Evolutionary conservation across 2,888 invertebrate genomes (phyloP), one percentile per base, ranked within the genome.

Genomic region (Andrena fulva): DNA sequence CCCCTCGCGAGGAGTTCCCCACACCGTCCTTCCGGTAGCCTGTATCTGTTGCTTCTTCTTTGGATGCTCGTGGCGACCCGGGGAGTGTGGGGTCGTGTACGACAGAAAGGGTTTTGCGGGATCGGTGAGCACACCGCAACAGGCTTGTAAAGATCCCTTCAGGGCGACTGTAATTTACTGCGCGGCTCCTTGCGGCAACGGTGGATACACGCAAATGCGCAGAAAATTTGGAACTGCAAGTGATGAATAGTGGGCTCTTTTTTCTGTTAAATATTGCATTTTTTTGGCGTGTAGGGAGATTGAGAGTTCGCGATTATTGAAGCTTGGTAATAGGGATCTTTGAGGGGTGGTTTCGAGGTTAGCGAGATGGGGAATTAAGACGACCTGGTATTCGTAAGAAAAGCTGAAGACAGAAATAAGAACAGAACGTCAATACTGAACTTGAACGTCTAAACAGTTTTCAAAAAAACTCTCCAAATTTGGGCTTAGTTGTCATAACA

Each of bases 91-190:
- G 78, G 59, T 54, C 59, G 76, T 24, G 60, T 48, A 52, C 35
- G 35, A 27, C 67, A 69, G 80, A 70, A 79, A 71, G 87, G 80
- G 85, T 80, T 42, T 77, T 74, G 50, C 62, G 72, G 76, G 82
- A 85, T 86, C 82, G 42, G 79, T 72, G 71, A 85, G 82, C 85
- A 87, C 74, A 78, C 85, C 87, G 85, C 87, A 85, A 85, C 85
- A 67, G 68, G 60, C 77, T 72, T 76, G 76, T 72, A 68, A 29
- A 78, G 69, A 87, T 85, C 80, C 82, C 74, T 80, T 78, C 66
- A 60, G 81, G 74, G 33, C 74, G 62, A 59, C 77, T 73, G 70
- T 82, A 81, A 79, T 87, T 81, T 80, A 76, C 75, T 69, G 33
- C 33, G 35, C 60, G 56, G 56, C 72, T 75, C 56, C 85, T 77